Base-by-base conservation (phyloP, 2,113 vertebrate species). In the Sclerurus mexicanus region DNA sequence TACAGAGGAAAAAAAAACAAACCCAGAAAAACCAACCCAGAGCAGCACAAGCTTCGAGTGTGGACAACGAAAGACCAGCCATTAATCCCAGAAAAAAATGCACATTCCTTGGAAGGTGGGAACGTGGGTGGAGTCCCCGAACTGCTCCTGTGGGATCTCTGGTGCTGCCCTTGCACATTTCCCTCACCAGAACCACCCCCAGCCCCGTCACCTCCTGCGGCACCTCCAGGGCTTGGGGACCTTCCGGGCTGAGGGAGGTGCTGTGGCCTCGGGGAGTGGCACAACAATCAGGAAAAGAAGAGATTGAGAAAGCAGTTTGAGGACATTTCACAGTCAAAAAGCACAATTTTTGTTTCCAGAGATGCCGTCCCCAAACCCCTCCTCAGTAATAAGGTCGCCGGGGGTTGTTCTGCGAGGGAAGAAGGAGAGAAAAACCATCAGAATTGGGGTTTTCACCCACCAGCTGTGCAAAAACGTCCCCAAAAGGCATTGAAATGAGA, bases 301-400 rank as follows among this genome's bases (percentile, higher is more conserved):
- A 42, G 27, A 63, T 73, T 23, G 87, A 67, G 4, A 63, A 93
- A 17, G 88, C 19, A 78, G 68, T 58, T 94, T 74, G 22, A 3
- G 47, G 50, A 94, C 75, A 62, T 74, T 83, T 95, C 93, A 89
- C 88, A 83, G 96, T 86, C 62, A 96, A 50, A 50, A 87, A 62
- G 86, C 37, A 92, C 30, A 59, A 53, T 8, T 44, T 50, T 33
- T 15, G 10, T 79, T 74, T 27, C 82, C 68, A 97, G 72, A 63
- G 14, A 69, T 22, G 3, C 10, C 60, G 75, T 94, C 89, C 94
- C 89, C 95, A 81, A 21, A 63, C 10, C n/a, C 7, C 23, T 33
- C 59, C 86, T 99, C 98, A 99, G 98, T 99, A 99, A 98, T 99
- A 99, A n/a, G 99, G 99, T 96, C 99, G 98, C 14, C 99, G 97